Conservation (phyloP, 2,113 vertebrate species). For the Malaclemys terrapin region DNA sequence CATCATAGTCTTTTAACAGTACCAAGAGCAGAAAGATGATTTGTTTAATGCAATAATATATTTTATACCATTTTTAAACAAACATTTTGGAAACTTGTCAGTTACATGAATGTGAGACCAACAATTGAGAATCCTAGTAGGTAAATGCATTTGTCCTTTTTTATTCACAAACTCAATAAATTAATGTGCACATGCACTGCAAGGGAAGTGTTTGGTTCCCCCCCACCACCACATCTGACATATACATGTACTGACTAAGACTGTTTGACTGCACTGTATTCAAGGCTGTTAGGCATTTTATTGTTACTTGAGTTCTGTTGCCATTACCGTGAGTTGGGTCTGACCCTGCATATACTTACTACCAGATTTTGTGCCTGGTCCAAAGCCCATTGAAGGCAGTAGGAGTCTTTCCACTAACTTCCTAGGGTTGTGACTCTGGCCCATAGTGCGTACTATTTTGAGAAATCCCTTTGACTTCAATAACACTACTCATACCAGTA, state of each 20-base stretch:
- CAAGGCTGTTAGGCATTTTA: neutral
- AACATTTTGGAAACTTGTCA: neutral
- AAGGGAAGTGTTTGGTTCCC: neutral
- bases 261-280: neutral
- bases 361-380: neutral
- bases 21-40: neutral
- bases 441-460: neutral
- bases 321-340: neutral
- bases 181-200: slow-evolving; percentile 4
- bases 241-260: neutral
- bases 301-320: neutral
- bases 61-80: neutral
- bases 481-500: neutral
- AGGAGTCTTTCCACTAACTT: neutral
- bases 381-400: rapidly evolving
- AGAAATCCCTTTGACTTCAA: rapidly evolving
- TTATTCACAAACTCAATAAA: neutral
- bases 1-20: neutral
- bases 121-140: neutral
- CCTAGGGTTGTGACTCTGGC: neutral
- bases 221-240: slow-evolving; percentile 14
- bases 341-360: neutral
- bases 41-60: neutral
- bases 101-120: neutral
- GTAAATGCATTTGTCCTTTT: neutral